Evolutionary conservation across 2,797 vertebrate species (phyloP).

Genomic region (Enteromius mattozi): DNA sequence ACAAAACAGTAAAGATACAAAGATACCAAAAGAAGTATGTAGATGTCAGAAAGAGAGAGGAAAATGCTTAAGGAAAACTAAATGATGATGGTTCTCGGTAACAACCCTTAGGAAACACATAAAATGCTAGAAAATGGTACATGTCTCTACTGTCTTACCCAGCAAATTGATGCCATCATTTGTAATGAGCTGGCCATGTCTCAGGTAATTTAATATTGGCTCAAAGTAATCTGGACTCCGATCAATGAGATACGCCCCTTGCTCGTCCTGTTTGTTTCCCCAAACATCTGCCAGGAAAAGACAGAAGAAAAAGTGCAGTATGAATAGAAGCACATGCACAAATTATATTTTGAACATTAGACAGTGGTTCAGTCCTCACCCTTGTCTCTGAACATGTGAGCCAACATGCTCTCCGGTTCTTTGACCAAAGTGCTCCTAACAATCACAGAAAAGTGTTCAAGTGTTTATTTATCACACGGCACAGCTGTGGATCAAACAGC

Average conservation of each 20-base stretch:
- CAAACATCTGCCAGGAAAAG: slow-evolving; percentile 84
- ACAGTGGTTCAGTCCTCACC: slow-evolving; percentile 71
- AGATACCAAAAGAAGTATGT: background rate
- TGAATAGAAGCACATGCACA: background rate
- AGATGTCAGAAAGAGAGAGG: background rate
- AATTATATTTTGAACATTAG: background rate
- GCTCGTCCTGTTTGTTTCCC: slow-evolving; percentile 93
- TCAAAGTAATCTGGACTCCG: slow-evolving; percentile 98
- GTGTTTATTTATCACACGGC: background rate
- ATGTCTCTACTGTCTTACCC: slow-evolving; percentile 72
- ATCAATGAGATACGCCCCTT: slow-evolving; percentile 95
- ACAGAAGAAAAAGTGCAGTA: background rate
- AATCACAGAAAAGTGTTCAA: slow-evolving; percentile 45
- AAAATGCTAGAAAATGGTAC: background rate
- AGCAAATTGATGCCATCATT: slow-evolving; percentile 96
- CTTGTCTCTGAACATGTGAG: slow-evolving; percentile 93
- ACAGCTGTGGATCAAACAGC: background rate
- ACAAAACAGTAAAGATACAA: background rate
- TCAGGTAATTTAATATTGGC: slow-evolving; percentile 96
- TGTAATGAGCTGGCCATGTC: slow-evolving; percentile 96
- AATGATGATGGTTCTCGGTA: background rate
- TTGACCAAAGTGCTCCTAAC: slow-evolving; percentile 91
- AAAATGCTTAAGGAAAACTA: slow-evolving; percentile 67
- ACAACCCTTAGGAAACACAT: background rate
- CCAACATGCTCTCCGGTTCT: slow-evolving; percentile 91